Evolutionary conservation across 2,888 invertebrate genomes (phyloP).

Genomic region (Quadroppia sp.): DNA sequence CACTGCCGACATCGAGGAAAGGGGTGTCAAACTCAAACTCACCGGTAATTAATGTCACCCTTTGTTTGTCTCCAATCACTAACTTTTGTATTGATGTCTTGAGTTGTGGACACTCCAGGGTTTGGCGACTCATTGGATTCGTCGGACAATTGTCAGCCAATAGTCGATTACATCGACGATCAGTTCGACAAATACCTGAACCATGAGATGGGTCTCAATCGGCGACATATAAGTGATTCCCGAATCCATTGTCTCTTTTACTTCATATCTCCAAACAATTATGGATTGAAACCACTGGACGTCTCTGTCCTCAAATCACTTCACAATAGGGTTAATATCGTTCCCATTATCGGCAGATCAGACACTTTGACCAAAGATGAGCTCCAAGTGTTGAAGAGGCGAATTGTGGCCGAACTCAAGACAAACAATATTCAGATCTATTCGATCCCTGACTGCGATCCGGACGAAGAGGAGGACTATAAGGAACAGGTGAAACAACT

Average conservation of each 20-base stretch:
- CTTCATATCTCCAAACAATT: constrained; percentile 94
- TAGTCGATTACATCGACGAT: constrained; percentile 94
- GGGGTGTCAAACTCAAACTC: constrained; percentile 84
- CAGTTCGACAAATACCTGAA: constrained; percentile 72
- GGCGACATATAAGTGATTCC: constrained; percentile 93
- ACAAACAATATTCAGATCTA: constrained; percentile 89
- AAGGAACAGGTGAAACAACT: constrained; percentile 68
- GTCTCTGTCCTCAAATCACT: constrained; percentile 94
- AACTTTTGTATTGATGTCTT: neutral
- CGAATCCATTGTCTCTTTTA: constrained; percentile 97
- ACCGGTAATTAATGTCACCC: constrained; percentile 59
- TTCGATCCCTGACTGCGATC: constrained; percentile 87
- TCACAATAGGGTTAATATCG: constrained; percentile 86
- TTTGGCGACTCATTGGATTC: constrained; percentile 93
- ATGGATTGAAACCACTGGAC: constrained; percentile 88
- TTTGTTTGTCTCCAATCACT: neutral
- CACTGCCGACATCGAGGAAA: constrained; percentile 92
- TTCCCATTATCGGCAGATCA: constrained; percentile 95
- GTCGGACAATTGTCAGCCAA: constrained; percentile 67
- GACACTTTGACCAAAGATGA: constrained; percentile 92
- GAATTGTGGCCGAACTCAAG: constrained; percentile 84
- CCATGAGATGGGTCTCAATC: constrained; percentile 67
- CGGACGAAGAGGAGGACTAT: constrained; percentile 74
- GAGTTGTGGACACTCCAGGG: constrained; percentile 82
- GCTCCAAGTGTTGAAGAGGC: constrained; percentile 75